phyloP scores from a whole-genome alignment of 2,113 vertebrate species.

The Siniperca knerii region DNA sequence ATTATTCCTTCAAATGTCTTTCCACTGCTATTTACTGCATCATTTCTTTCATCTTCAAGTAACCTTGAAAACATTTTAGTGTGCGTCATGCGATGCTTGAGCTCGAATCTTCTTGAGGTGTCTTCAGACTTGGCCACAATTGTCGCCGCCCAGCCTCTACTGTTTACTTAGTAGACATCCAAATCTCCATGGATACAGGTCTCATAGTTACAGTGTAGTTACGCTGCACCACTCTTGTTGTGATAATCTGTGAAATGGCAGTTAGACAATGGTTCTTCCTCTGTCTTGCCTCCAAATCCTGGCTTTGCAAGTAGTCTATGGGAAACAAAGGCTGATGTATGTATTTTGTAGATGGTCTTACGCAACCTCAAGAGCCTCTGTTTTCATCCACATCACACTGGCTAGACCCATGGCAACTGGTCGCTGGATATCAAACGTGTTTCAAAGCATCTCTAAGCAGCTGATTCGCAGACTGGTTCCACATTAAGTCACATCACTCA shows the following conservation, averaged over 20 bases:
- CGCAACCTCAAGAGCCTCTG: not conserved
- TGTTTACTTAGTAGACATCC: not conserved
- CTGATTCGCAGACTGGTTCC: constrained; percentile 8
- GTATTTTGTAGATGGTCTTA: not conserved
- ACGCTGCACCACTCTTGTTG: not conserved
- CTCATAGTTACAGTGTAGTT: not conserved
- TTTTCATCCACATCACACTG: not conserved
- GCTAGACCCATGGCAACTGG: not conserved
- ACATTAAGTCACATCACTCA: constrained; percentile 51
- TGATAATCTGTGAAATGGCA: not conserved
- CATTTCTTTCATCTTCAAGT: not conserved
- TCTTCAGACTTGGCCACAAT: not conserved
- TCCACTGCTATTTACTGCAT: not conserved
- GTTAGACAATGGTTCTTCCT: not conserved
- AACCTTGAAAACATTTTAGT: not conserved
- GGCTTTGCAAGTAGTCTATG: not conserved
- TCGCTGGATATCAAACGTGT: constrained; percentile 1
- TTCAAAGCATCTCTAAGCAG: not conserved
- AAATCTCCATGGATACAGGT: not conserved
- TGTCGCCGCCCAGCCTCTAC: not conserved
- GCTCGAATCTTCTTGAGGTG: not conserved
- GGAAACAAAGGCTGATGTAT: not conserved
- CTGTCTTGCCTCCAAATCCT: not conserved
- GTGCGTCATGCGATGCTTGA: not conserved
- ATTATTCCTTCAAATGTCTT: not conserved